Evolutionary conservation across 1,140 invertebrate genomes (phyloP).

Genomic region (Cataglyphis hispanica): DNA sequence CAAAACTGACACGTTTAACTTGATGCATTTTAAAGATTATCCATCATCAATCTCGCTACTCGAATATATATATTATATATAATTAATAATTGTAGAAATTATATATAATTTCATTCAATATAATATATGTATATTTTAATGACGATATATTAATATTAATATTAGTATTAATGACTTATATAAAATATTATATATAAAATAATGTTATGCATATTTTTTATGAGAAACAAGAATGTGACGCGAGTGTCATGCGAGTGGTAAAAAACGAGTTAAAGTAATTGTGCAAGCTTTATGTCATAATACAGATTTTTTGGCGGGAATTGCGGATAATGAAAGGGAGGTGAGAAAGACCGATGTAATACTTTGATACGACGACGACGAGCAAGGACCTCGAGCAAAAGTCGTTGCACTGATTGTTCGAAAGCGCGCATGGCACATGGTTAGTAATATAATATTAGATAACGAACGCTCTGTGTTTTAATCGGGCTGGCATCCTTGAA

Average conservation of each 20-base stretch:
- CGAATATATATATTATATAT: too few species aligned
- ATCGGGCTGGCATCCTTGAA: not conserved
- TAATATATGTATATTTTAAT: not conserved
- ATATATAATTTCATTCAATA: too few species aligned
- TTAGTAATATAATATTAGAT: conserved; percentile 48
- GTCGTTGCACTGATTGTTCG: not conserved
- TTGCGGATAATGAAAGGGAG: not conserved
- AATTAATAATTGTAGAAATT: too few species aligned
- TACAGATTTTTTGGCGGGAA: not conserved
- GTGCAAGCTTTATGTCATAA: not conserved
- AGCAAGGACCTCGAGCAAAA: not conserved
- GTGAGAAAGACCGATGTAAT: not conserved
- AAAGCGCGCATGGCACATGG: conserved; percentile 5
- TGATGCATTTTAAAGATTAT: too few species aligned
- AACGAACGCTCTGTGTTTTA: conserved; percentile 18
- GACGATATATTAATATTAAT: too few species aligned
- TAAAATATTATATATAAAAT: not conserved
- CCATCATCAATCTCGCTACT: too few species aligned
- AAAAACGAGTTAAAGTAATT: not conserved
- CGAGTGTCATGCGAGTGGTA: not conserved
- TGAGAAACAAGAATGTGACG: not conserved
- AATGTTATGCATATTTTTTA: not conserved
- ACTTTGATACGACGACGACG: not conserved
- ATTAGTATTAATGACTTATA: too few species aligned
- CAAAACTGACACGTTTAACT: too few species aligned